A percentile compares a stretch with the other conserved stretches of the same genome.
These are phyloP conservation scores for Bhutanitis thaidina DNA, from an alignment of 2,888 invertebrate species.

Conservation along the genomic window DNA sequence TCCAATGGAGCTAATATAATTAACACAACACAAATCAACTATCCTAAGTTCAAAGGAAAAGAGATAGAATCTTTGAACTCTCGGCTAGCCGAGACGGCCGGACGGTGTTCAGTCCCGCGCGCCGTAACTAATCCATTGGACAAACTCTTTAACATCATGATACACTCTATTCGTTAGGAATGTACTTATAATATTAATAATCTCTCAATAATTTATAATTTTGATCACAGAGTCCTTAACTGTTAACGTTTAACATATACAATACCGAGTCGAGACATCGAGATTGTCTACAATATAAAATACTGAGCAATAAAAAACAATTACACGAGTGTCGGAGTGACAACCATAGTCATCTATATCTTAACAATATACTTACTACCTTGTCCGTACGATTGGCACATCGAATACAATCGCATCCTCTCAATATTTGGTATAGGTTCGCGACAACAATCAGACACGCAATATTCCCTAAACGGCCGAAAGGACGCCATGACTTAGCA, in stretches of 20 bases:
- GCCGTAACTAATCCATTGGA: constrained; percentile 41
- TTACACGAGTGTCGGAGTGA: constrained; percentile 56
- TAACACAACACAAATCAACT: constrained; percentile 57
- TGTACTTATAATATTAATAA: constrained; percentile 77
- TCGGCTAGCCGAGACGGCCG: constrained; percentile 23
- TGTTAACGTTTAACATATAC: constrained; percentile 76
- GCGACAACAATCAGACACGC: constrained; percentile 28
- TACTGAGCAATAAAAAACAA: constrained; percentile 78
- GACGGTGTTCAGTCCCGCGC: constrained; percentile 12
- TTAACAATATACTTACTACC: constrained; percentile 67
- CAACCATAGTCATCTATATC: constrained; percentile 70
- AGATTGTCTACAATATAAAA: constrained; percentile 67
- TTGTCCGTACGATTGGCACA: constrained; percentile 75
- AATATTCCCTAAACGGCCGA: constrained; percentile 34
- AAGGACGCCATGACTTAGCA: constrained; percentile 69
- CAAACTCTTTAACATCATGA: constrained; percentile 70
- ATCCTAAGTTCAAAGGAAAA: constrained; percentile 47
- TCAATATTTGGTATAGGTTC: constrained; percentile 67
- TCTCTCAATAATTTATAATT: constrained; percentile 80
- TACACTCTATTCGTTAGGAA: constrained; percentile 71
- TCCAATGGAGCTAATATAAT: constrained; percentile 52
- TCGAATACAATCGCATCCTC: constrained; percentile 59
- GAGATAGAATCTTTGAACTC: constrained; percentile 55
- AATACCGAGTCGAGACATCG: constrained; percentile 67
- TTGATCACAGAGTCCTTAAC: constrained; percentile 79